These are phyloP conservation scores for Parelbella ahira DNA, from an alignment of 2,888 invertebrate species.

Conservation along the genomic window DNA sequence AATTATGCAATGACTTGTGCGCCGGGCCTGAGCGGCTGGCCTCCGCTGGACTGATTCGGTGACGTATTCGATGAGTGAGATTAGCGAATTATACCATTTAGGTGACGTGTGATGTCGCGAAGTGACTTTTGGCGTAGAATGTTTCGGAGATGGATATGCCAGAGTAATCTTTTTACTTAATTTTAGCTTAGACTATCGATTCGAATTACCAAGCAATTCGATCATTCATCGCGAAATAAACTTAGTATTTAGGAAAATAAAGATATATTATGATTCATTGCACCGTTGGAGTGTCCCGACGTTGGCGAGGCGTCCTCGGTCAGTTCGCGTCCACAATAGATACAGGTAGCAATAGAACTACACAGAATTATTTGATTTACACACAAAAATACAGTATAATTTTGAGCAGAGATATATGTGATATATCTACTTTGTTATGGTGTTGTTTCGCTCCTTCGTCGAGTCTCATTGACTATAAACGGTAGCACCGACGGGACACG, in stretches of 20 bases:
- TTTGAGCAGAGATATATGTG: constrained; percentile 57
- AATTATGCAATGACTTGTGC: constrained; percentile 41
- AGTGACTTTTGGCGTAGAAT: constrained; percentile 62
- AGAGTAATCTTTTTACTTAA: constrained; percentile 68
- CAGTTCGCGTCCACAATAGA: constrained; percentile 54
- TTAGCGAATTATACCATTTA: constrained; percentile 66
- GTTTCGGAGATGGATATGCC: constrained; percentile 60
- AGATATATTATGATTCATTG: constrained; percentile 67
- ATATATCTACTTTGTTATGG: constrained; percentile 53
- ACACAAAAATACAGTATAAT: constrained; percentile 32
- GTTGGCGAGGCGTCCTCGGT: constrained; percentile 45
- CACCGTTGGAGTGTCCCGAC: constrained; percentile 50
- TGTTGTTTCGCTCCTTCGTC: constrained; percentile 35
- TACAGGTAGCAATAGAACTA: constrained; percentile 40
- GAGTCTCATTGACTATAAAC: constrained; percentile 72
- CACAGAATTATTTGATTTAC: constrained; percentile 37
- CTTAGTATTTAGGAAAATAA: constrained; percentile 63
- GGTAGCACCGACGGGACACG: constrained; percentile 43
- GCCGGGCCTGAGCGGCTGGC: constrained; percentile 34
- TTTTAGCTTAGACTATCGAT: constrained; percentile 65
- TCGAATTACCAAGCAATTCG: constrained; percentile 79
- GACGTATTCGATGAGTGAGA: constrained; percentile 65
- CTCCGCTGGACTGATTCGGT: constrained; percentile 67
- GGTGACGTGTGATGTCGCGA: constrained; percentile 56
- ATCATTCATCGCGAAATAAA: constrained; percentile 80